A percentile compares a stretch with the other conserved stretches of the same genome.
phyloP scores from a whole-genome alignment of 30 jellyfish, hydroid and myxozoan genomes.

The Aurelia sp. region DNA sequence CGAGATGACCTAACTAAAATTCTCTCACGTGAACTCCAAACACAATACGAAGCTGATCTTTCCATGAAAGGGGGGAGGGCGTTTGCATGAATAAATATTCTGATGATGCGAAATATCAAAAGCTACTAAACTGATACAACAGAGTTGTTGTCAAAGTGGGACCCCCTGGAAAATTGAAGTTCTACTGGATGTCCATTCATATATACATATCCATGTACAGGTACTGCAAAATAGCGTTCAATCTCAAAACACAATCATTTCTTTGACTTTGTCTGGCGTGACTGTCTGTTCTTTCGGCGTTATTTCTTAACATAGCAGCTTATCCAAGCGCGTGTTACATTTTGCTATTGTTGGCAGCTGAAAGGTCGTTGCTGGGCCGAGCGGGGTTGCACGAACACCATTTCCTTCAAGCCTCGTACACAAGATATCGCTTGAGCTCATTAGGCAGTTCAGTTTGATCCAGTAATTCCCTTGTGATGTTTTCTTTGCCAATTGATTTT shows the following conservation, averaged over 20 bases:
- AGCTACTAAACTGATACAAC: too few relatives aligned
- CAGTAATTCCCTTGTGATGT: constrained; percentile 80
- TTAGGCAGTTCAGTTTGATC: constrained; percentile 81
- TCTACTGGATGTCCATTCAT: too few relatives aligned
- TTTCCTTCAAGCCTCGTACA: constrained; percentile 83
- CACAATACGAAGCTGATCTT: too few relatives aligned
- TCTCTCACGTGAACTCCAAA: too few relatives aligned
- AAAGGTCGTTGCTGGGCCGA: neutral
- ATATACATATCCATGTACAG: neutral
- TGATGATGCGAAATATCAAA: too few relatives aligned
- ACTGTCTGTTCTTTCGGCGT: neutral
- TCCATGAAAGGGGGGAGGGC: too few relatives aligned
- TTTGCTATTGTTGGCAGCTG: constrained; percentile 18
- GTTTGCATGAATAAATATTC: too few relatives aligned
- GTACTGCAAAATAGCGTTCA: constrained; percentile 1
- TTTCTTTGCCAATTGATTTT: constrained; percentile 92
- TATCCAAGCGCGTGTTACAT: constrained; percentile 10
- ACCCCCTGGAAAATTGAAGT: too few relatives aligned
- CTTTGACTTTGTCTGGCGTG: neutral
- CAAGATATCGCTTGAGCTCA: constrained; percentile 86
- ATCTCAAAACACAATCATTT: neutral
- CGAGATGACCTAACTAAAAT: too few relatives aligned
- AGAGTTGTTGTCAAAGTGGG: too few relatives aligned
- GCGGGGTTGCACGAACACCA: constrained; percentile 40
- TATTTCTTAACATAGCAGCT: constrained; percentile 1